Evolutionary conservation across 2,113 vertebrate species (phyloP), one percentile per base, ranked within the genome.

Genomic region (Taxidea taxus): DNA sequence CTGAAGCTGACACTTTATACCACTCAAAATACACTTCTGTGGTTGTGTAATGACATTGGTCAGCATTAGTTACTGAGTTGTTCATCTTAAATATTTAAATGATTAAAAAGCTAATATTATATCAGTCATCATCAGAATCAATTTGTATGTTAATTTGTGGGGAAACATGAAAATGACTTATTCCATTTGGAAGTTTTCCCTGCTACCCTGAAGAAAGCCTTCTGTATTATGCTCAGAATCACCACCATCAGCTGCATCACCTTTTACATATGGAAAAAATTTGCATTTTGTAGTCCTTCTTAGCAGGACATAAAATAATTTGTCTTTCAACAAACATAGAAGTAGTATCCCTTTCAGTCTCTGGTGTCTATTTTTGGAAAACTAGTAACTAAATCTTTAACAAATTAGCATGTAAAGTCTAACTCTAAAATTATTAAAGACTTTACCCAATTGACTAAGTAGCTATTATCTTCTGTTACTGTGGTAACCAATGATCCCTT

Each of bases 341-440:
- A 1, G n/a, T 74, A 90, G 18, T 3, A 13, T 37, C 8, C 51
- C n/a, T 87, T 80, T 37, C 44, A 75, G 7, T 87, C 11, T n/a
- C 13, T 92, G 29, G 70, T 21, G 10, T 34, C 21, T 92, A 25
- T 18, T 83, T 29, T 93, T 47, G 7, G 51, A 86, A 95, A 93
- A 64, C 6, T 31, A 82, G 34, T 27, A 80, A 95, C 6, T 44
- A 39, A 74, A 92, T 92, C 23, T 58, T 82, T 49, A 85, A 85
- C 18, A 83, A 96, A 74, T 77, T 49, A 90, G 23, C 37, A 75
- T 21, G 60, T 51, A 85, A 97, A 96, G 18, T 20, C 6, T 90
- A 10, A 18, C 47, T 89, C 54, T 80, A 58, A 92, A 98, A 87
- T 96, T 66, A 96, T 51, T 94, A 58, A 90, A 94, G 27, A 72